Evolutionary conservation across 2,888 invertebrate species (phyloP).

Genomic region (Drosophila parthenogenetica): DNA sequence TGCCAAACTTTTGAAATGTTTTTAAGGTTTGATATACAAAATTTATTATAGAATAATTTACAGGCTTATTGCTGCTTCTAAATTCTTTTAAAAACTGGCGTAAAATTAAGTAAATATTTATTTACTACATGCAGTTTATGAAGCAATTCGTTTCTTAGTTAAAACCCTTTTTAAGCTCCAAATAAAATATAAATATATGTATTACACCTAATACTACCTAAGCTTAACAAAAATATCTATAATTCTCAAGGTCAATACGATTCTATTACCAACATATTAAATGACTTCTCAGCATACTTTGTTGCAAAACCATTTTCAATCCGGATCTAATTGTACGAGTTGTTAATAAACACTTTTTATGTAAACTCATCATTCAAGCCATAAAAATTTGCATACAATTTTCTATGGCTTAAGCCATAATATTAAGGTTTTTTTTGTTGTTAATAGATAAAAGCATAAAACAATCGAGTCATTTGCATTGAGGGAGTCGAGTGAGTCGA

Average conservation of each 20-base stretch:
- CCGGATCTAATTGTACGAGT: constrained; percentile 50
- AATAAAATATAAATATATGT: too few relatives aligned
- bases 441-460: constrained; percentile 48
- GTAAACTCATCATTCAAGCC: constrained; percentile 27
- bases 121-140: too few relatives aligned
- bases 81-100: too few relatives aligned
- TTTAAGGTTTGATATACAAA: too few relatives aligned
- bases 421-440: constrained; percentile 14
- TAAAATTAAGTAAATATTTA: too few relatives aligned
- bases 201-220: neutral
- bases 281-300: constrained; percentile 9
- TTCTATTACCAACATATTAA: constrained; percentile 7
- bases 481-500: neutral
- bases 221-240: neutral
- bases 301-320: constrained; percentile 16
- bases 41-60: too few relatives aligned
- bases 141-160: too few relatives aligned
- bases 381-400: constrained; percentile 62
- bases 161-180: too few relatives aligned
- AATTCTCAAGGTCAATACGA: constrained; percentile 12
- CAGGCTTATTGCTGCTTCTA: too few relatives aligned
- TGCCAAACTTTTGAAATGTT: too few relatives aligned
- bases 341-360: constrained; percentile 41
- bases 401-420: constrained; percentile 34
- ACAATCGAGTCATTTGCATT: constrained; percentile 72